Base-by-base conservation (phyloP, 2,888 invertebrate genomes). In the Lasioglossum leucozonium region DNA sequence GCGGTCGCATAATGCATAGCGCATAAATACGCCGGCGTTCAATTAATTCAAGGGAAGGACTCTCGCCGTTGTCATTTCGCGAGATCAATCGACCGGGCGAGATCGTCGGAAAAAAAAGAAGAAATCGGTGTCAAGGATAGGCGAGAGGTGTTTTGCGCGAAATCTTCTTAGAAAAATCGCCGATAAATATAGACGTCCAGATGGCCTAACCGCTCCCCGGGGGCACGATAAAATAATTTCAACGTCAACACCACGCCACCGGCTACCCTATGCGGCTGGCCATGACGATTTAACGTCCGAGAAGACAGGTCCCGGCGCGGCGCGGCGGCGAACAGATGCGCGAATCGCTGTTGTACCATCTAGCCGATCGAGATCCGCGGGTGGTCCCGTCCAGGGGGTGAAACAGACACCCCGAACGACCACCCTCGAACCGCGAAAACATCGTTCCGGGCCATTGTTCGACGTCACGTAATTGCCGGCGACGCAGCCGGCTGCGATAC, bases 1-100 rank as follows among this genome's bases (percentile, higher is more conserved):
- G 82, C 72, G 87, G 89, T 69, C 88, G 92, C 91, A 91, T 92
- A 92, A 93, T 91, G 90, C 90, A 76, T 62, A 30, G 30, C 90
- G 91, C 93, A 93, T 94, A 94, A 94, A 94, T 94, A 92, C 92
- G 90, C 90, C 75, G 55, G 40, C 69, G 85, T 93, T 93, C 93
- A 92, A 94, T 94, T 94, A 94, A 94, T 93, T 92, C 91, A n/a
- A n/a, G 87, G 16, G 62, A 30, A 62, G 16, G 62, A 30, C 62
- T n/a, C n/a, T n/a, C n/a, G 16, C 30, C 0, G 6, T 18, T 0
- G 62, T 18, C 62, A 18, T 18, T 26, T 16, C 6, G 62, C 30
- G 8, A 30, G 30, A 62, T 62, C 62, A 30, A 34, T 62, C 30
- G 18, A 0, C 11, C 55, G 1, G 55, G n/a, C 11, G 30, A 18